A percentile compares a stretch with the other conserved stretches of the same genome.
phyloP scores from a whole-genome alignment of 2,888 invertebrate genomes.

The Dolichopus griseipennis region DNA sequence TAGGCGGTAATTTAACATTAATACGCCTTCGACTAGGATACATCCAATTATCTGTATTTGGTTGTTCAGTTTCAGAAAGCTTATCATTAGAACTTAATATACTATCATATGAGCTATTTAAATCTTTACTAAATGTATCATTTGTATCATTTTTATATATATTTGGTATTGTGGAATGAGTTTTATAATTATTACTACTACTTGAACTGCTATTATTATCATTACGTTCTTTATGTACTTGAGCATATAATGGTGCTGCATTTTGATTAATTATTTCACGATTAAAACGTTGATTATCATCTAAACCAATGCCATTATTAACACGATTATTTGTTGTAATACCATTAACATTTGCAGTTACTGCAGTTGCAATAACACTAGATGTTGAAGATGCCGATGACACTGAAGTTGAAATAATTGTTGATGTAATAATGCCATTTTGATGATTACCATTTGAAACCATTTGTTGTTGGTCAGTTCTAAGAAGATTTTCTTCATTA shows the following conservation, averaged over 20 bases:
- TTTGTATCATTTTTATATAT: slow-evolving; percentile 42
- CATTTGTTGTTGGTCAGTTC: slow-evolving; percentile 45
- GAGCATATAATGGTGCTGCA: slow-evolving; percentile 42
- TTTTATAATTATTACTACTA: slow-evolving; percentile 10
- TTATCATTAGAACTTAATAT: slow-evolving; percentile 44
- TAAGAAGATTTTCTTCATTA: slow-evolving; percentile 28
- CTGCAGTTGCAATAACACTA: slow-evolving; percentile 22
- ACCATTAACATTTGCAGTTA: slow-evolving; percentile 20
- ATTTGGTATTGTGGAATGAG: slow-evolving; percentile 35
- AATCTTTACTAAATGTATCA: slow-evolving; percentile 33
- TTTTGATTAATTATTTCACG: slow-evolving; percentile 41
- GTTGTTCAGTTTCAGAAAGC: slow-evolving; percentile 38
- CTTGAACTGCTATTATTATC: slow-evolving; percentile 17
- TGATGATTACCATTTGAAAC: slow-evolving; percentile 44
- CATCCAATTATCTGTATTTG: slow-evolving; percentile 41
- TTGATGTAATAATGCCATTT: slow-evolving; percentile 23
- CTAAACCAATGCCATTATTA: slow-evolving; percentile 20
- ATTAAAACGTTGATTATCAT: slow-evolving; percentile 26
- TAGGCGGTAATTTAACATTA: slow-evolving; percentile 55
- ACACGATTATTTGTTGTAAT: slow-evolving; percentile 16
- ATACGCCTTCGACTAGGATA: slow-evolving; percentile 42
- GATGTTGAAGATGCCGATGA: slow-evolving; percentile 20
- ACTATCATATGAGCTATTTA: slow-evolving; percentile 44
- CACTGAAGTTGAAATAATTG: slow-evolving; percentile 22
- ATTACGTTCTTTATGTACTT: slow-evolving; percentile 48